These are phyloP conservation scores for Campoletis sonorensis DNA, from an alignment of 1,140 invertebrate genomes.

Conservation along the genomic window DNA sequence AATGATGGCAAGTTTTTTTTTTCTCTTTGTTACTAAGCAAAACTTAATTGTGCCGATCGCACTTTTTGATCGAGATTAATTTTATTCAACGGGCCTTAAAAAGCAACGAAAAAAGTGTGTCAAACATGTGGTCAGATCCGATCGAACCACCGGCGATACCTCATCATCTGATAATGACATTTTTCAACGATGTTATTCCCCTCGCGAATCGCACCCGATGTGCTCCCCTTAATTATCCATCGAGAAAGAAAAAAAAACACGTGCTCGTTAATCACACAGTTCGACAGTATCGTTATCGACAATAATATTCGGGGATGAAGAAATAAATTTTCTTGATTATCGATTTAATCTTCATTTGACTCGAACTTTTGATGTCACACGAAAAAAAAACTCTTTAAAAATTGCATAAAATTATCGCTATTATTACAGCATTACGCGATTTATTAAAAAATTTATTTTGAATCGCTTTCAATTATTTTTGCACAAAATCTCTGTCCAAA, in stretches of 20 bases:
- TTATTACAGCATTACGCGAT: too few species aligned
- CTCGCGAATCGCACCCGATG: background rate
- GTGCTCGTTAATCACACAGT: background rate
- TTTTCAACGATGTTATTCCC: background rate
- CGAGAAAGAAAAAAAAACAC: too few species aligned
- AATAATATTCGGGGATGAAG: background rate
- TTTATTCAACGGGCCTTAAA: background rate
- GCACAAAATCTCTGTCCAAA: too few species aligned
- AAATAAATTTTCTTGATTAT: background rate
- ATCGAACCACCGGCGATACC: background rate
- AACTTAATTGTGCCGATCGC: background rate
- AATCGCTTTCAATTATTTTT: too few species aligned
- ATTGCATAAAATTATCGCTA: too few species aligned
- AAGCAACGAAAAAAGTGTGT: conserved; percentile 28
- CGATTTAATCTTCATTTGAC: background rate
- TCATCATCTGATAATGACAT: conserved; percentile 3
- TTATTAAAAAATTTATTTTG: too few species aligned
- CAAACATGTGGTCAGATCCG: conserved; percentile 19
- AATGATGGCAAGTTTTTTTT: background rate
- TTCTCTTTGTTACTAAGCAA: background rate
- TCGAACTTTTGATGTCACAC: background rate
- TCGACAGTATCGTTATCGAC: background rate
- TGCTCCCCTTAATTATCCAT: background rate
- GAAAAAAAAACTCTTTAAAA: too few species aligned
- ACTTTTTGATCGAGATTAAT: background rate